Percentiles rank a stretch among this genome's conserved stretches.
Evolutionary conservation across 2,888 invertebrate genomes (phyloP).

Genomic region (Elysia crispata): DNA sequence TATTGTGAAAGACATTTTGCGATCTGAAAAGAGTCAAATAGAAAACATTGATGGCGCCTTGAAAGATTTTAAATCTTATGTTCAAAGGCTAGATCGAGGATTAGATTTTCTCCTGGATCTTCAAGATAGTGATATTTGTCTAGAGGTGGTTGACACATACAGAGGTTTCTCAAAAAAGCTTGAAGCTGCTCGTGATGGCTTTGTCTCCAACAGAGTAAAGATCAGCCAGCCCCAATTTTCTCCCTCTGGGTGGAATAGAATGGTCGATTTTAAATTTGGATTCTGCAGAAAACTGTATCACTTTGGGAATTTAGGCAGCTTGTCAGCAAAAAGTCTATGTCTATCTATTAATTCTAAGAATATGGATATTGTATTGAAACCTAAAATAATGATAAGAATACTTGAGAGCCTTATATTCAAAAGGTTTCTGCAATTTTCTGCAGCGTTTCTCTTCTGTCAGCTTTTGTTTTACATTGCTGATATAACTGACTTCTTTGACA

Average conservation of each 20-base stretch:
- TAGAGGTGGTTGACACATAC: constrained; percentile 63
- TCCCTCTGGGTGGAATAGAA: background rate
- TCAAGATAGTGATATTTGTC: constrained; percentile 66
- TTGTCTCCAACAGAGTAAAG: constrained; percentile 18
- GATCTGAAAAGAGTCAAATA: constrained; percentile 55
- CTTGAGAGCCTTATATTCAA: background rate
- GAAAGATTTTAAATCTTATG: constrained; percentile 26
- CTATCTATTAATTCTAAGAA: constrained; percentile 29
- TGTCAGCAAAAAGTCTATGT: constrained; percentile 19
- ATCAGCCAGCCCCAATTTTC: constrained; percentile 18
- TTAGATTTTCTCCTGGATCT: constrained; percentile 62
- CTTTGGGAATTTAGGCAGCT: constrained; percentile 38
- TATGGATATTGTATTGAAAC: background rate
- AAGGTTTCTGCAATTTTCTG: background rate
- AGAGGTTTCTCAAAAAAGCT: constrained; percentile 41
- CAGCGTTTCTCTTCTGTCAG: constrained; percentile 21
- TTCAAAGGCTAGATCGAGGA: constrained; percentile 56
- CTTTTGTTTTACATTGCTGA: constrained; percentile 25
- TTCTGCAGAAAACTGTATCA: constrained; percentile 32
- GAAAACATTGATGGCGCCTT: constrained; percentile 38
- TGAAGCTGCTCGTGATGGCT: constrained; percentile 31
- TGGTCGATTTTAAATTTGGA: constrained; percentile 6
- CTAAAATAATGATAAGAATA: background rate
- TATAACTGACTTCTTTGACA: constrained; percentile 2
- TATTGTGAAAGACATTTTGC: constrained; percentile 55